A percentile compares a stretch with the other conserved stretches of the same genome.
Conservation (phyloP, 35 echinoderm and acorn worm genomes). For the Hemicentrotus pulcherrimus region DNA sequence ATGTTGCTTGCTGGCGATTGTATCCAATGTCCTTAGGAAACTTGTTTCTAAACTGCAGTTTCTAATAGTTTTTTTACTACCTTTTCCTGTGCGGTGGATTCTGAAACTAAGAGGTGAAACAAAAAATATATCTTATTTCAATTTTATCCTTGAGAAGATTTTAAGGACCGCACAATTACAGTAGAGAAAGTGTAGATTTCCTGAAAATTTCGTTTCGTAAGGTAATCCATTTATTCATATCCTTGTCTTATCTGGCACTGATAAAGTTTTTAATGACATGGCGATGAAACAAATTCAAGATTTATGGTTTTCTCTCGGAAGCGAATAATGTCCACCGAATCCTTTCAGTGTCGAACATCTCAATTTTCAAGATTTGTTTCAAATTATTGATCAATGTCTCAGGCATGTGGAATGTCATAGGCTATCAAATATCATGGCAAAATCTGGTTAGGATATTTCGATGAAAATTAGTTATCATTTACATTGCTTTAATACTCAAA, state of each 20-base stretch:
- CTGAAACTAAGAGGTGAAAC: background rate
- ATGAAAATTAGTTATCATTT: too few relatives aligned
- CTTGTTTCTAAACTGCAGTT: background rate
- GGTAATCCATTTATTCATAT: background rate
- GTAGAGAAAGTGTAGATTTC: background rate
- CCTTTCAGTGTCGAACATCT: too few relatives aligned
- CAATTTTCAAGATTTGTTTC: too few relatives aligned
- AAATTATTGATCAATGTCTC: too few relatives aligned
- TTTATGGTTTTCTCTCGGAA: background rate
- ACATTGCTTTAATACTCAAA: too few relatives aligned
- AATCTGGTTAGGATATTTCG: too few relatives aligned
- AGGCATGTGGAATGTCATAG: too few relatives aligned
- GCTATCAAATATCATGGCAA: too few relatives aligned
- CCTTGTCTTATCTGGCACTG: background rate
- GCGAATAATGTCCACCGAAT: background rate
- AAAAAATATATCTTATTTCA: background rate
- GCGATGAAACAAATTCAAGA: too few relatives aligned
- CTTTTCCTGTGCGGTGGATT: background rate
- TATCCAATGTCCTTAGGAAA: background rate
- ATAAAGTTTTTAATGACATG: background rate
- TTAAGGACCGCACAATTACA: background rate
- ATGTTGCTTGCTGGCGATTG: background rate
- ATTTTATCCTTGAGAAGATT: background rate
- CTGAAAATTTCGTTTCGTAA: background rate
- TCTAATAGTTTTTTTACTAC: background rate